A percentile compares a stretch with the other conserved stretches of the same genome.
Evolutionary conservation across 2,113 vertebrate species (phyloP).

Genomic region (Oreochromis tanganicae): DNA sequence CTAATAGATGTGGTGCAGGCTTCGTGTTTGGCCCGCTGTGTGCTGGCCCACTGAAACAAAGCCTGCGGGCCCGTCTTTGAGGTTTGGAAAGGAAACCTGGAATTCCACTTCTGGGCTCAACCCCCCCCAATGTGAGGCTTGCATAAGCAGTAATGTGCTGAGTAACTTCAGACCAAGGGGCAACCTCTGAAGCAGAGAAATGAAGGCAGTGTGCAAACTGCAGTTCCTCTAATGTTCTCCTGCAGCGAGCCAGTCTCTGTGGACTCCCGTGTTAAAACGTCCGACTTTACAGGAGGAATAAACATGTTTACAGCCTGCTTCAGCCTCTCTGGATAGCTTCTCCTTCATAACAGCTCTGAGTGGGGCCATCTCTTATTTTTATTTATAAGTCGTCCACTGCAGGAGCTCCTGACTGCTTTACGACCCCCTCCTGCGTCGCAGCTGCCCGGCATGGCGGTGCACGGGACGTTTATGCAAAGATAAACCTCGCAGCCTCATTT

Average conservation of each 20-base stretch:
- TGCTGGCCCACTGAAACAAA: neutral
- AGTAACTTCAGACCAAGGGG: neutral
- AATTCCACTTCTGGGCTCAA: neutral
- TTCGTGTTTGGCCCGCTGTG: neutral
- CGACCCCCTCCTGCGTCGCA: neutral
- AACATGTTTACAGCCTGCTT: neutral
- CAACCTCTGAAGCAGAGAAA: neutral
- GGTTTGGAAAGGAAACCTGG: neutral
- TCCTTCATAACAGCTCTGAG: neutral
- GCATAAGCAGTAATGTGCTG: neutral
- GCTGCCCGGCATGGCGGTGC: neutral
- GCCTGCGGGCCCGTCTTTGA: neutral
- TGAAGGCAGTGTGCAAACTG: neutral
- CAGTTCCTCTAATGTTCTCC: neutral
- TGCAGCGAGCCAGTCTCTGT: neutral
- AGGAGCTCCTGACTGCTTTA: neutral
- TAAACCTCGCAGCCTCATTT: neutral
- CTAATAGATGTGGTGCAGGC: neutral
- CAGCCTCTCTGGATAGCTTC: neutral
- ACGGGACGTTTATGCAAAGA: neutral
- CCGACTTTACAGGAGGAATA: neutral
- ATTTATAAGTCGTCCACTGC: neutral
- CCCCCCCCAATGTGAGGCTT: neutral
- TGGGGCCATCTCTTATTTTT: neutral
- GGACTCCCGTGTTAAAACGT: neutral